Evolutionary conservation across 2,797 vertebrate species (phyloP), one percentile per base, ranked within the genome.

Genomic region (Periparus ater): DNA sequence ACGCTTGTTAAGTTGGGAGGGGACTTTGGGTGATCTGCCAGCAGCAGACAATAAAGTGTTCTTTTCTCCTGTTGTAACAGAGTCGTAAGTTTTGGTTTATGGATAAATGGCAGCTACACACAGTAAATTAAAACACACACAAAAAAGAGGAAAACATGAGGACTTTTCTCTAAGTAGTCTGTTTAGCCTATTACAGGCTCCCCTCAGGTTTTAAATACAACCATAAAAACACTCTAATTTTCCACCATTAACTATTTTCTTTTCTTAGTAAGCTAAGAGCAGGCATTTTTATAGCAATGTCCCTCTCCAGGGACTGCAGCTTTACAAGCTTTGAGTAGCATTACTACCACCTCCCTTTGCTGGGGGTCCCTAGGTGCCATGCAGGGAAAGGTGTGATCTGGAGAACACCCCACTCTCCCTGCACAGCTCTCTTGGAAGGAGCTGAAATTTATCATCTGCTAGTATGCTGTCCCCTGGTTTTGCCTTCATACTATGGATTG

Each of bases 1-100:
- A 97, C 22, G 96, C 98, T 98, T 97, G 96, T 98, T 98, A 98
- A 98, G 97, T 61, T 97, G 97, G 98, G 98, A 98, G 98, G 97
- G 95, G 97, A 97, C 96, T 91, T 96, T 89, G 96, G 95, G 92
- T 97, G 93, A 97, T 82, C 76, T 98, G 98, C 97, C 97, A 98
- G 93, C 89, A 94, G 96, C 93, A 98, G 97, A 98, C 97, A 98
- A 97, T 97, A 96, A 97, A 97, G 97, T 96, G 98, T 96, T 98
- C 96, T 98, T 97, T 97, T 94, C 96, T 97, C 94, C 91, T 97
- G 95, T 96, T 97, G 90, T 97, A 98, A 97, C 97, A 97, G 42
- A 92, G 96, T 96, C 72, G 9, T 97, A 97, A 96, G 83, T 95
- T 97, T 93, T 95, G 95, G 95, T 82, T 96, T 97, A 96, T 94